Base-by-base conservation (phyloP, 2,888 invertebrate species). In the Rhamphomyia laevipes region DNA sequence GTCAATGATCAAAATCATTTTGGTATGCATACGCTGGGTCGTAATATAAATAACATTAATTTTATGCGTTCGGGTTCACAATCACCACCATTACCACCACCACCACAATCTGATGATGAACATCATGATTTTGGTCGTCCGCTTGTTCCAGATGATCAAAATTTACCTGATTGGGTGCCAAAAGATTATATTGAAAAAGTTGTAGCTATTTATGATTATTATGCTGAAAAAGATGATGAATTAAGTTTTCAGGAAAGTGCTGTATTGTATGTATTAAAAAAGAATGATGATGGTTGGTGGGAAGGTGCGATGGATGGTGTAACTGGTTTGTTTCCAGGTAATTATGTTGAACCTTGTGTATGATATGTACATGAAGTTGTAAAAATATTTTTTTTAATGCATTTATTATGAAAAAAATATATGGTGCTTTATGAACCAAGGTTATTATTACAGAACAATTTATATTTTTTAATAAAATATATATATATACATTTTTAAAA, bases 271-370 rank as follows among this genome's bases (percentile, higher is more conserved):
- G 94, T 96, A 45, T 71, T 95, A 62, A 92, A 93, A 77, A 95
- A 95, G 73, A 96, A 96, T 67, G 95, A 96, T 63, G 95, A 96
- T 64, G 96, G 96, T 49, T 95, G 94, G 82, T 94, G 93, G 93
- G 92, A 88, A 68, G 95, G 95, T 7, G 90, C 94, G 12, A 87
- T 94, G 86, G 89, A 92, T 66, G 94, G 94, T 9, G 86, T 90
- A 53, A 94, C 93, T 1, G 96, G 95, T n/a, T 77, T 96, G 11
- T 95, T 96, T 68, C 94, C 96, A 3, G 94, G 94, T 50, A 96
- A 96, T 74, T 96, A 96, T 65, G 94, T 96, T 1, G 92, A 93
- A 67, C 88, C 90, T 2, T 90, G 89, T 61, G 85, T 85, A 56
- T 86, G 75, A 74, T 2, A 27, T 27, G 9, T 27, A 27, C 7